These are phyloP conservation scores for Eretmochelys imbricata DNA, from an alignment of 2,113 vertebrate genomes.

Conservation along the genomic window DNA sequence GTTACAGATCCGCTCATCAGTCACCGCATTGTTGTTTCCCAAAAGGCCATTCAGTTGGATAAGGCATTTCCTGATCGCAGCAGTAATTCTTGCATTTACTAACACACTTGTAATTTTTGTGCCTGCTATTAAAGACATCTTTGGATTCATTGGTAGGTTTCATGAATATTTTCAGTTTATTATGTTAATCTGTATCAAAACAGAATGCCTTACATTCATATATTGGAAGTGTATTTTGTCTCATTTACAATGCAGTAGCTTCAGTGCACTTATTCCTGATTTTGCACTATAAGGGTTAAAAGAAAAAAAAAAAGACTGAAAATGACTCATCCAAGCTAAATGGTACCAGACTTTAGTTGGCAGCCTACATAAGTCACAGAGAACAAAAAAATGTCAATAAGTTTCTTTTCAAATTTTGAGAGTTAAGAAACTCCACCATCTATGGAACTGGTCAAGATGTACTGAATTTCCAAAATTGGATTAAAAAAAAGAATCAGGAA, in stretches of 20 bases:
- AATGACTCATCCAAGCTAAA: background rate
- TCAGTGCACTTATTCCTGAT: background rate
- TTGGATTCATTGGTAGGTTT: conserved; percentile 96
- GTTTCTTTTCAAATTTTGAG: background rate
- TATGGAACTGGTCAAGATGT: background rate
- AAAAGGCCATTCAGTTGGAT: conserved; percentile 93
- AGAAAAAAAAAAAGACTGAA: background rate
- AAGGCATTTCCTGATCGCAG: conserved; percentile 90
- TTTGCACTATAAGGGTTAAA: background rate
- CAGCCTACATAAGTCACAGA: background rate
- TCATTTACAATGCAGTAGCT: background rate
- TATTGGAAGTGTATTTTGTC: background rate
- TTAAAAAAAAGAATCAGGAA: background rate
- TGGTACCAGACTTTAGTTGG: fast-evolving
- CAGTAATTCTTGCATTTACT: conserved; percentile 86
- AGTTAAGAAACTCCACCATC: background rate
- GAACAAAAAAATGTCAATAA: background rate
- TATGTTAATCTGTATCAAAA: background rate
- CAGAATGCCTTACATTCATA: background rate
- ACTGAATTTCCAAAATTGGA: background rate
- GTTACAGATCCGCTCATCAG: conserved; percentile 92
- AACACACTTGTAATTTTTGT: conserved; percentile 96
- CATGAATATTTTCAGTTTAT: conserved; percentile 10
- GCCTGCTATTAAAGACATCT: conserved; percentile 97
- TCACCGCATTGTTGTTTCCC: conserved; percentile 89